A percentile compares a stretch with the other conserved stretches of the same genome.
Evolutionary conservation across 2,888 invertebrate species (phyloP).

Genomic region (Volucella inanis): DNA sequence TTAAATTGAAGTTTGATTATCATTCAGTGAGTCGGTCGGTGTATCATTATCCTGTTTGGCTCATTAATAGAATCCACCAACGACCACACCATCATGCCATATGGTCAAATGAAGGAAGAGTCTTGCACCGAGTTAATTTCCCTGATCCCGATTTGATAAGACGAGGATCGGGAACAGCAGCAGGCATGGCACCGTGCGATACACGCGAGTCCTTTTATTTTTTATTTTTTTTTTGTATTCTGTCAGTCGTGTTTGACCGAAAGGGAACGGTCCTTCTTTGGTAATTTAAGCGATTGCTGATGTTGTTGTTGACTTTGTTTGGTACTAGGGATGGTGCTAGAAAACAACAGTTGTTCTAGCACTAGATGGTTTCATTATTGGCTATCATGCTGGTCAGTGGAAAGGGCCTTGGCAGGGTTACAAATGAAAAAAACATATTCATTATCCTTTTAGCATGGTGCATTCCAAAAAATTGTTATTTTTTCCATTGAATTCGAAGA

Average conservation of each 20-base stretch:
- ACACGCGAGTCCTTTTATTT: constrained; percentile 66
- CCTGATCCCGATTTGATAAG: constrained; percentile 72
- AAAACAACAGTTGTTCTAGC: constrained; percentile 68
- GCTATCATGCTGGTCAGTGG: constrained; percentile 54
- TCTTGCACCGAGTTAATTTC: constrained; percentile 53
- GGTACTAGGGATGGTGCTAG: constrained; percentile 42
- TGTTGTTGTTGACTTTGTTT: constrained; percentile 28
- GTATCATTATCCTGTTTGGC: constrained; percentile 71
- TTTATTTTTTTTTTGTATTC: too few species aligned
- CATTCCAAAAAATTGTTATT: constrained; percentile 44
- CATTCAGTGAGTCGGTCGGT: constrained; percentile 24
- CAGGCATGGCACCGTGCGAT: constrained; percentile 71
- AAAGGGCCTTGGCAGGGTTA: background rate
- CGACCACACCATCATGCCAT: constrained; percentile 61
- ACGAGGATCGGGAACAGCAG: constrained; percentile 45
- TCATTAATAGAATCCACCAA: constrained; percentile 71
- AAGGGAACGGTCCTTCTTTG: constrained; percentile 62
- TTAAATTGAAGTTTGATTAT: constrained; percentile 66
- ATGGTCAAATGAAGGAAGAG: constrained; percentile 57
- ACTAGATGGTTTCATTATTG: constrained; percentile 65
- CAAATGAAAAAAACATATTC: constrained; percentile 47
- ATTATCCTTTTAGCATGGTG: constrained; percentile 63
- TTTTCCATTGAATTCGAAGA: constrained; percentile 22
- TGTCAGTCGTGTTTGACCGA: background rate
- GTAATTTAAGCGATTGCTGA: constrained; percentile 48